Evolutionary conservation across 2,888 invertebrate genomes (phyloP), one percentile per base, ranked within the genome.

Genomic region (Drosophila nigricruria): DNA sequence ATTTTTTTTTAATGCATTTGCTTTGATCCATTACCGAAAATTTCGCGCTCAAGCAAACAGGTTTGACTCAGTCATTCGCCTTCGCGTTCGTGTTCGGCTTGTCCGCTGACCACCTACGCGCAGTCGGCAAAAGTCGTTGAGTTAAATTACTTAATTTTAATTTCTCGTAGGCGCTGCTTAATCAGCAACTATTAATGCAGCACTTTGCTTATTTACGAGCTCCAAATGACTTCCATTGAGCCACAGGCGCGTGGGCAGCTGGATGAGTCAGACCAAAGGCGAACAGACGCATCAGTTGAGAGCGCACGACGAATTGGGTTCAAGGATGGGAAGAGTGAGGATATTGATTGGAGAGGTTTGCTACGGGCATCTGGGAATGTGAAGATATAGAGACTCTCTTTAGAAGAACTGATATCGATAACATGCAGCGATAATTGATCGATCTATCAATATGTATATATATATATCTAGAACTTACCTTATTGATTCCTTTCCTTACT

Each of bases 121-220:
- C 34, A 53, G 34, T 47, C n/a, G 14, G 42, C 42, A 43, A 18
- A 18, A 56, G 64, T 57, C 75, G 58, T 43, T 65, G 68, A 70
- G 54, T 59, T 73, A 85, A 85, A 88, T 88, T 88, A 85, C 85
- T 85, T 88, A 88, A 85, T 85, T 88, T 85, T 66, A 77, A 83
- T 81, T 81, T 88, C 60, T 59, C 79, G 83, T 86, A 81, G 83
- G 87, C 77, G 85, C 84, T 91, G 91, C 92, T 92, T 92, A 92
- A 92, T 92, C 92, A 92, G 91, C 91, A 91, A 85, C 92, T 92
- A 92, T 92, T 92, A 92, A 91, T 82, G 89, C 87, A 83, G 88
- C 91, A 91, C 89, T 91, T 81, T 86, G 87, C 80, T 91, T 91
- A 92, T 92, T 91, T 91, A 91, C 90, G 90, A 91, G 74, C 84